phyloP scores from a whole-genome alignment of 2,113 vertebrate genomes.

The Raja brachyura region DNA sequence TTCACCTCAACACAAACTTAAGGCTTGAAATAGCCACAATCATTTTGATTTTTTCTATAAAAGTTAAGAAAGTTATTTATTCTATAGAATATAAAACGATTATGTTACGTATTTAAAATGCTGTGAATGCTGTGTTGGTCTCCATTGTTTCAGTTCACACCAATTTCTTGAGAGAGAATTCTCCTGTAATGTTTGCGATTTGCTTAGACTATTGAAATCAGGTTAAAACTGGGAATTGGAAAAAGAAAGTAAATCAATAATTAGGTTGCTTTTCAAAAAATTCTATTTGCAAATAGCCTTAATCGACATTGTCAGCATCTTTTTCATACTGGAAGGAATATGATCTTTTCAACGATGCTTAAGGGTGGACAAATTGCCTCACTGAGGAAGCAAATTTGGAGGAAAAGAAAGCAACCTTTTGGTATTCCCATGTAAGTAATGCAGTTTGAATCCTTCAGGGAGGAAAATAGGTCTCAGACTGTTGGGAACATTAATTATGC shows the following conservation, averaged over 20 bases:
- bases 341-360: not conserved
- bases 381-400: not conserved
- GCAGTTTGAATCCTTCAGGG: not conserved
- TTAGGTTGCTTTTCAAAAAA: not conserved
- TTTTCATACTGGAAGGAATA: not conserved
- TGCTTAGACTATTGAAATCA: not conserved
- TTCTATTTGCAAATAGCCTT: not conserved
- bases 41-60: not conserved
- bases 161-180: not conserved
- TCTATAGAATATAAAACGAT: not conserved
- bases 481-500: constrained; percentile 27
- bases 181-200: not conserved
- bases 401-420: not conserved
- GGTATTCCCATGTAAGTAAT: not conserved
- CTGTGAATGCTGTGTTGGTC: not conserved
- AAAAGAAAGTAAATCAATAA: not conserved
- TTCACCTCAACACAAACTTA: not conserved
- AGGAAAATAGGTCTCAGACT: not conserved
- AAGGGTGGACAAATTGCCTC: not conserved
- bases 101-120: not conserved
- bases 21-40: not conserved
- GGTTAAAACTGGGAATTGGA: not conserved
- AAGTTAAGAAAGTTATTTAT: not conserved
- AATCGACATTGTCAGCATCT: not conserved
- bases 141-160: not conserved